Base-by-base conservation (phyloP, 2,113 vertebrate genomes). In the Centropus unirufus region DNA sequence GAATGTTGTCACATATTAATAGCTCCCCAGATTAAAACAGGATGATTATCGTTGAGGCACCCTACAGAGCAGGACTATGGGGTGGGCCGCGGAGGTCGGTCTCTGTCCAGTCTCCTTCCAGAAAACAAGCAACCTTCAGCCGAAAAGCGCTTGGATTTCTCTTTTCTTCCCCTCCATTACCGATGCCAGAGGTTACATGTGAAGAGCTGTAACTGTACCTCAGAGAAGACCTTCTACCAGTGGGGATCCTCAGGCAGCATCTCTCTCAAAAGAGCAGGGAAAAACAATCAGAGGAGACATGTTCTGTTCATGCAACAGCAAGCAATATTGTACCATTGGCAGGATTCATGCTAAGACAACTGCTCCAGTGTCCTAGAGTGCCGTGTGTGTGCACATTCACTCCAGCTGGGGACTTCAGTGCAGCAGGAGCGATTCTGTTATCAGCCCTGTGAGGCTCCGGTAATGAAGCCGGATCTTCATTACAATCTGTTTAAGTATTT, bases 281-380 rank as follows among this genome's bases (percentile, higher is more conserved):
- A 96, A 97, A 94, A 91, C 93, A 93, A 96, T 96, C 96, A 96
- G 88, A 91, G 85, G 83, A 96, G 95, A 64, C 94, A 78, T 97
- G 96, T 96, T 97, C 95, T 20, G 86, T 97, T 97, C 96, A 97
- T 94, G 93, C 93, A 96, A 94, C 94, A 97, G 90, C 96, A 94
- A 95, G 94, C 94, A 96, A 95, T 96, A 93, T 94, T 97, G 93
- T 96, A 78, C 94, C 75, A 59, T 81, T 64, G 95, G 93, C 85
- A 90, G 95, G 90, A 94, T 88, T 90, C 93, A 78, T 8, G 32
- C 92, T 54, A 88, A 69, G 96, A 94, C 93, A 94, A 93, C 88
- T 2, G 79, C 95, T 88, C 75, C 63, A 16, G 68, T 22, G n/a
- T 83, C 94, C 93, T 81, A 1, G 52, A 81, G 92, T 34, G 47